These are phyloP conservation scores for Ericerus pela DNA, from an alignment of 1,140 invertebrate genomes.

Conservation along the genomic window DNA sequence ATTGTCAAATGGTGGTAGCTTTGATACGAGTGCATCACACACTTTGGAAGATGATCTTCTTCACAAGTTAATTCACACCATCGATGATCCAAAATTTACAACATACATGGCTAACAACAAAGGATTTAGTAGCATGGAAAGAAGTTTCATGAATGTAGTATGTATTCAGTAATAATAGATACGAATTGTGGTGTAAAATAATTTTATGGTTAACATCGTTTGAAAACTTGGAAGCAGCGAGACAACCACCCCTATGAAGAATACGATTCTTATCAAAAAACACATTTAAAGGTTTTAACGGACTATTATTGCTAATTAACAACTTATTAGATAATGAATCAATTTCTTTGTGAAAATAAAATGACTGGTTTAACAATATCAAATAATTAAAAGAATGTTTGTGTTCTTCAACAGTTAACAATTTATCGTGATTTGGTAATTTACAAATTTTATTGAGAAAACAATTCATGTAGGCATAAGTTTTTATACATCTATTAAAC, in stretches of 20 bases:
- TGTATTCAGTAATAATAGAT: neutral
- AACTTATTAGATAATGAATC: too few species aligned
- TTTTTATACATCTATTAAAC: too few species aligned
- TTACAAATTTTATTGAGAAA: too few species aligned
- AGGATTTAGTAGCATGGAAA: neutral
- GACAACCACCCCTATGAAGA: neutral
- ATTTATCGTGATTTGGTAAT: too few species aligned
- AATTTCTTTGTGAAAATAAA: too few species aligned
- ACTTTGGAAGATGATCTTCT: neutral
- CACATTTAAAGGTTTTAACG: too few species aligned
- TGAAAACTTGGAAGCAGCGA: neutral
- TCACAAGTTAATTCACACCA: neutral
- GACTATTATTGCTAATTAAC: too few species aligned
- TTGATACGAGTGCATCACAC: constrained; percentile 1
- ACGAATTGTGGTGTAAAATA: neutral
- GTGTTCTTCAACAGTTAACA: too few species aligned
- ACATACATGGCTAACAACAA: neutral
- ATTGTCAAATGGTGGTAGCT: neutral
- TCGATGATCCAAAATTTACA: neutral
- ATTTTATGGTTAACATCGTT: neutral
- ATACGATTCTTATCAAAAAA: too few species aligned
- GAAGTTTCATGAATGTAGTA: neutral
- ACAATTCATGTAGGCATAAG: too few species aligned
- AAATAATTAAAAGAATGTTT: too few species aligned
- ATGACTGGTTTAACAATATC: too few species aligned